Conservation (phyloP, 2,888 invertebrate species). For the Lasius fuliginosus region DNA sequence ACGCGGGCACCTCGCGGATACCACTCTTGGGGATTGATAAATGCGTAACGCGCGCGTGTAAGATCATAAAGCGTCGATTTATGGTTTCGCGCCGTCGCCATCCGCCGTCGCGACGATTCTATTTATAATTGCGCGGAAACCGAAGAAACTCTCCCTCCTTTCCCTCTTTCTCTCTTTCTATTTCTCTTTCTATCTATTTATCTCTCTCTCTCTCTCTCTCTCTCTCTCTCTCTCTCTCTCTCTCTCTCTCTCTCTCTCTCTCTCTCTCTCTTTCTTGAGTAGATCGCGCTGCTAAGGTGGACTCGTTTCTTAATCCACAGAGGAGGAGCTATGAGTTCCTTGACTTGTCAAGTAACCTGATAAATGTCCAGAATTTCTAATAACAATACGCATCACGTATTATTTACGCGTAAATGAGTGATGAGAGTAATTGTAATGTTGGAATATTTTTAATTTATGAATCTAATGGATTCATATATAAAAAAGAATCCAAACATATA, state of each 20-base stretch:
- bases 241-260: neutral
- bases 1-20: slow-evolving; percentile 13
- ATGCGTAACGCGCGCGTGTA: slow-evolving; percentile 74
- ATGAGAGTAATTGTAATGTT: neutral
- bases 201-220: neutral
- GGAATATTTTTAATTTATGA: neutral
- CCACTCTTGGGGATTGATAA: slow-evolving; percentile 60
- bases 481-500: neutral
- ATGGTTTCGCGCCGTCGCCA: slow-evolving; percentile 77
- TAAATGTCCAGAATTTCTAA: neutral
- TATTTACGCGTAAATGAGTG: neutral
- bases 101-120: slow-evolving; percentile 80
- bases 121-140: slow-evolving; percentile 78
- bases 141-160: slow-evolving; percentile 24
- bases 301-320: slow-evolving; percentile 15
- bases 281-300: slow-evolving; percentile 15
- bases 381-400: neutral
- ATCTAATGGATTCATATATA: neutral
- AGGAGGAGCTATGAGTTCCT: neutral
- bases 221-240: neutral
- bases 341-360: neutral
- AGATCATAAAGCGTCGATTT: slow-evolving; percentile 82
- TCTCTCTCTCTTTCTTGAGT: neutral
- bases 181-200: no score
- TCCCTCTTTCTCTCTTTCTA: neutral